Base-by-base conservation (phyloP, 2,888 invertebrate genomes). In the Cheilosia grossa region DNA sequence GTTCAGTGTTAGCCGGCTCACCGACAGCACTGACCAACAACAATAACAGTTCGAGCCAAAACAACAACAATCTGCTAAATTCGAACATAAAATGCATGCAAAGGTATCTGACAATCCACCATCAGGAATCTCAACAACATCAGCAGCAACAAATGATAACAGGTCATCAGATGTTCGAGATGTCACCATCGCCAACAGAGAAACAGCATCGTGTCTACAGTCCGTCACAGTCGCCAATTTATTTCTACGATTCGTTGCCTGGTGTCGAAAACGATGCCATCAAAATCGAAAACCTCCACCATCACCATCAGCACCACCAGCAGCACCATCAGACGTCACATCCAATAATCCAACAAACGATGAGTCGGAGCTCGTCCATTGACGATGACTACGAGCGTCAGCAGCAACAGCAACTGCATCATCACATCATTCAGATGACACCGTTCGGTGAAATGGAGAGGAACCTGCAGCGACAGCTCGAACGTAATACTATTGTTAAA, bases 401-500 rank as follows among this genome's bases (percentile, higher is more conserved):
- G 3, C 79, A 77, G 3, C 82, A 78, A 9, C 86, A 85, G 2
- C 87, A 88, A 19, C 72, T 83, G 27, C 88, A 87, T 15, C 87
- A 88, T 17, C 89, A 89, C 4, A 77, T 88, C 54, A 87, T 87
- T 87, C 90, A 91, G 15, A 88, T 90, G 78, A 88, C 90, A 61
- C 89, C 89, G 17, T 88, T 88, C 19, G 79, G 88, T 33, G 89
- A 90, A 3, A 88, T 90, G 58, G 89, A 91, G 66, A 88, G 90
- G n/a, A 91, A 90, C 61, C 89, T 90, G 30, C 89, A 88, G 4
- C 88, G 90, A 7, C 91, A 90, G 78, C 89, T 90, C 56, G 91
- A 91, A 49, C 89, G 91, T 33, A 90, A 90, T 37, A 88, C 91
- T n/a, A 89, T 90, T 56, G 91, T 92, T 30, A 92, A 92, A 88